A percentile compares a stretch with the other conserved stretches of the same genome.
These are phyloP conservation scores for Dascillus cervinus DNA, from an alignment of 2,888 invertebrate species.

Conservation along the genomic window DNA sequence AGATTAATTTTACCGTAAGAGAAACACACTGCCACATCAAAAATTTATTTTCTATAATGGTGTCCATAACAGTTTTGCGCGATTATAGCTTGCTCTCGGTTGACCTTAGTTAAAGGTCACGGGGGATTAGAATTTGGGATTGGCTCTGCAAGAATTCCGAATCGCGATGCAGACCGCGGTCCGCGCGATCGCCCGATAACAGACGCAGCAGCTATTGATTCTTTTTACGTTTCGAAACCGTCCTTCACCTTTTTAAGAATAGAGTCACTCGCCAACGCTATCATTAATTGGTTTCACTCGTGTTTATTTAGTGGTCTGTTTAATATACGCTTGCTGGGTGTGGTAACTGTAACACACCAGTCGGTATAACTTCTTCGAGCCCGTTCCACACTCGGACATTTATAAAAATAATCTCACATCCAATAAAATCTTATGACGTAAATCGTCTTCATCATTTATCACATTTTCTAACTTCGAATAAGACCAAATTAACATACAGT, in stretches of 20 bases:
- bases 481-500: no score
- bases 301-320: slow-evolving; percentile 30
- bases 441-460: no score
- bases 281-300: slow-evolving; percentile 31
- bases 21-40: slow-evolving; percentile 12
- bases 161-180: no score
- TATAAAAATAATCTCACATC: no score
- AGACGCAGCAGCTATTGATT: no score
- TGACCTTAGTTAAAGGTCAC: neutral
- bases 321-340: slow-evolving; percentile 32
- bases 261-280: slow-evolving; percentile 17
- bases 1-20: slow-evolving; percentile 31
- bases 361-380: no score
- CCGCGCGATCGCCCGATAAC: no score
- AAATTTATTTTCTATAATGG: slow-evolving; percentile 8
- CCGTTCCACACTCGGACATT: no score
- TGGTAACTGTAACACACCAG: slow-evolving; percentile 19
- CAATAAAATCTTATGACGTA: no score
- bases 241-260: slow-evolving; percentile 19
- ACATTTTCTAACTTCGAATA: no score
- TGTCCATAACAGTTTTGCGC: neutral
- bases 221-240: slow-evolving; percentile 18
- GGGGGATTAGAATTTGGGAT: neutral
- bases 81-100: neutral
- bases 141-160: neutral